phyloP scores from a whole-genome alignment of 2,797 vertebrate species.

The Malurus splendens region DNA sequence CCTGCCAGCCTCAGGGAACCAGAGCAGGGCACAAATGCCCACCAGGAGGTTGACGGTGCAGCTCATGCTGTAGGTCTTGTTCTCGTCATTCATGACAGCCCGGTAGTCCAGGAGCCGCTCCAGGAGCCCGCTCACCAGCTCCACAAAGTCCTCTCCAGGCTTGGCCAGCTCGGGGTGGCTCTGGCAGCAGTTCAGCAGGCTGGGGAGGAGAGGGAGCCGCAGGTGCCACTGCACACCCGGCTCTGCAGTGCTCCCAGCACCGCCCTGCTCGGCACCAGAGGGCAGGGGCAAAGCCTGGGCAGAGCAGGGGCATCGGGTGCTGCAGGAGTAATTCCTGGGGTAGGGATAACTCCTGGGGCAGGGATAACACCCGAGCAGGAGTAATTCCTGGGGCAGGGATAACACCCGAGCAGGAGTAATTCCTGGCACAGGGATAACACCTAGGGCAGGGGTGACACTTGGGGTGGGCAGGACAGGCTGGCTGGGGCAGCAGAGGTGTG shows the following conservation, averaged over 20 bases:
- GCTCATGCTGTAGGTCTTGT: constrained; percentile 65
- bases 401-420: neutral
- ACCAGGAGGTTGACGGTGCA: constrained; percentile 64
- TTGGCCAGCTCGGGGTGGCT: constrained; percentile 14
- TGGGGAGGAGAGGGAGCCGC: neutral
- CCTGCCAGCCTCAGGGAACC: neutral
- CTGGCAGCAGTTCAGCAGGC: constrained; percentile 46
- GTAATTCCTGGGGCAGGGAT: no score
- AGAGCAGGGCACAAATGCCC: neutral
- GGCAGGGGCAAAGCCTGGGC: neutral
- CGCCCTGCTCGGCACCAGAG: neutral
- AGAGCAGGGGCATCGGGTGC: neutral
- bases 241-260: neutral
- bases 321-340: neutral
- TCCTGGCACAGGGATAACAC: neutral
- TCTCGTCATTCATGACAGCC: constrained; percentile 49
- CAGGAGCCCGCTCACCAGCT: constrained; percentile 37
- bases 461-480: neutral
- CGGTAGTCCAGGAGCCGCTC: constrained; percentile 61
- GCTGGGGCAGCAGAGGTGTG: neutral
- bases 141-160: constrained; percentile 18
- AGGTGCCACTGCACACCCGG: neutral
- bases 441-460: neutral
- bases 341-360: neutral
- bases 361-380: neutral